These are phyloP conservation scores for Glossosoma conforme DNA, from an alignment of 1,140 invertebrate species.

Conservation along the genomic window DNA sequence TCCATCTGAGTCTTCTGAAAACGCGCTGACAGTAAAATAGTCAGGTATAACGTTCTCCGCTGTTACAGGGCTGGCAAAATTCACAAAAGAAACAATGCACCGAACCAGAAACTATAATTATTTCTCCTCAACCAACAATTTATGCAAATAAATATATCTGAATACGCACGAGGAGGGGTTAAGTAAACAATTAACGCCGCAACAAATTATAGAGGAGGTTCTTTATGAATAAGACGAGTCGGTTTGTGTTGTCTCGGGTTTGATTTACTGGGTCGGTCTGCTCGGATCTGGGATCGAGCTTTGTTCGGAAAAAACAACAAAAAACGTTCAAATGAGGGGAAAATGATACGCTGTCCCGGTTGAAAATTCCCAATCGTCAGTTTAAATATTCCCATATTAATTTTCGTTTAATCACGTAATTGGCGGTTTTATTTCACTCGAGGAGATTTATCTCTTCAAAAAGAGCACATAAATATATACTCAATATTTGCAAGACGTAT, in stretches of 20 bases:
- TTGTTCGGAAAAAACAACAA: not conserved
- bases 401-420: slow-evolving; percentile 16
- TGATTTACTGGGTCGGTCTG: slow-evolving; percentile 4
- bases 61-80: no score
- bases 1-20: no score
- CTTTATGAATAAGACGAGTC: slow-evolving; percentile 7
- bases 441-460: no score
- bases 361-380: not conserved
- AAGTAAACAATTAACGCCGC: slow-evolving; percentile 12
- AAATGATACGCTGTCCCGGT: slow-evolving; percentile 7
- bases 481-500: no score
- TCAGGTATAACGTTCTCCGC: no score
- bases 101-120: slow-evolving; percentile 6
- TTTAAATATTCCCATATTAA: slow-evolving; percentile 21
- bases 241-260: slow-evolving; percentile 2
- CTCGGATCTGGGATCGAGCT: not conserved
- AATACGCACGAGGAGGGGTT: slow-evolving; percentile 8
- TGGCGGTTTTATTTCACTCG: slow-evolving; percentile 7
- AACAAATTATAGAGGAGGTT: slow-evolving; percentile 6
- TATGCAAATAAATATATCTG: slow-evolving; percentile 16
- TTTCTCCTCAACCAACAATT: slow-evolving; percentile 11
- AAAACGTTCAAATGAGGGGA: not conserved
- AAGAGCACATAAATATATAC: no score
- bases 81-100: no score
- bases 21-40: no score